phyloP scores from a whole-genome alignment of 2,888 invertebrate species.

The Drosophila mayaguana region DNA sequence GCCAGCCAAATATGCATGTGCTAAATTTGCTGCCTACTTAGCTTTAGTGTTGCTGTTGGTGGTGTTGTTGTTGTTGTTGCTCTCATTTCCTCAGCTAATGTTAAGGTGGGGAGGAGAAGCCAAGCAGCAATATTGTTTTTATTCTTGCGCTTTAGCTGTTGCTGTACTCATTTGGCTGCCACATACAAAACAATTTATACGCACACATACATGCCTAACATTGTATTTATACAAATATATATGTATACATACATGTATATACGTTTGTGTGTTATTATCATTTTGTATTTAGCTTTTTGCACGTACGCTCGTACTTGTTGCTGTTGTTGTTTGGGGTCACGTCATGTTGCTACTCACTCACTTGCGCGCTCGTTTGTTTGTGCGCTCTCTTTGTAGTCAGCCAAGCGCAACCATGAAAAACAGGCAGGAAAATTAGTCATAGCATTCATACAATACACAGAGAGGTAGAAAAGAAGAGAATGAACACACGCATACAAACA shows the following conservation, averaged over 20 bases:
- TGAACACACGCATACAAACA: constrained; percentile 16
- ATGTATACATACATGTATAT: not conserved
- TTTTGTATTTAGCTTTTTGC: constrained; percentile 68
- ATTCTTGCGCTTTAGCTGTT: constrained; percentile 27
- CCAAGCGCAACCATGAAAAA: constrained; percentile 59
- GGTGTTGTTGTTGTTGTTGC: constrained; percentile 20
- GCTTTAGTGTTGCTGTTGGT: constrained; percentile 23
- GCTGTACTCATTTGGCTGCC: constrained; percentile 56
- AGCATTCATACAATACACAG: constrained; percentile 20
- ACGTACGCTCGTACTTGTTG: constrained; percentile 77
- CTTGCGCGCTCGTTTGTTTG: constrained; percentile 18
- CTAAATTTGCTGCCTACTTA: constrained; percentile 63
- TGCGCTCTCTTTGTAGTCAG: constrained; percentile 32
- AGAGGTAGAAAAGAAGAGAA: too few species aligned
- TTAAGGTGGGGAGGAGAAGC: not conserved
- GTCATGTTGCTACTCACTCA: constrained; percentile 51
- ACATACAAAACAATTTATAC: constrained; percentile 11
- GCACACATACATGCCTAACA: not conserved
- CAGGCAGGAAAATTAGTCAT: constrained; percentile 65
- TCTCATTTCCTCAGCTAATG: constrained; percentile 41
- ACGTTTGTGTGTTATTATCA: constrained; percentile 41
- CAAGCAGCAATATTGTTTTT: constrained; percentile 29
- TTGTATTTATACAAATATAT: not conserved
- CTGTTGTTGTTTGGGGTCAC: constrained; percentile 78
- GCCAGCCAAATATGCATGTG: constrained; percentile 67